Evolutionary conservation across 2,797 vertebrate species (phyloP), one percentile per base, ranked within the genome.

Genomic region (Eulemur albifrons): DNA sequence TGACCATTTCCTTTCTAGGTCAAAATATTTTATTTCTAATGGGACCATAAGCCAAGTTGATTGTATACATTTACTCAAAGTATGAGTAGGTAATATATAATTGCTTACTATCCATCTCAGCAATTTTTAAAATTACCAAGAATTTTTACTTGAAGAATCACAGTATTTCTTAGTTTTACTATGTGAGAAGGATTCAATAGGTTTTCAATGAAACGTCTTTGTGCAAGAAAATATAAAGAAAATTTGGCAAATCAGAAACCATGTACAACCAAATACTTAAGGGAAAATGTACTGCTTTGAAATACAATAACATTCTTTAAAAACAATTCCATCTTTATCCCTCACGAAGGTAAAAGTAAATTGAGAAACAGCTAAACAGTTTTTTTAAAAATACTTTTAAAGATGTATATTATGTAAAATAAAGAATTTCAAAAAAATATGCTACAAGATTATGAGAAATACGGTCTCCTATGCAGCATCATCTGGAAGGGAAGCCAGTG

Each of bases 311-410:
- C 25, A 70, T 79, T 67, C 32, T 95, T 93, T 30, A 50, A 81
- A 95, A 87, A 79, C n/a, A 50, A 73, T 63, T 88, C 59, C 25
- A 65, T 70, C 25, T 88, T 83, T 77, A 27, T 50, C 20, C 35
- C 25, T 84, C 50, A 75, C 21, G 27, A 94, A 77, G 20, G 94
- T 77, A 80, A 73, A 94, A 94, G 12, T 38, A 82, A 70, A 89
- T 7, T 89, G 43, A 57, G 40, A 88, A 90, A 73, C 4, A 73
- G 32, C 20, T 54, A 82, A 86, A 73, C 1, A 67, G 35, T 50
- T 18, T 69, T 79, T 27, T 27, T 0, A 23, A 57, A 72, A 63
- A 81, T 13, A 13, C 57, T 89, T 93, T 69, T 67, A 77, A 88
- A 93, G 20, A 1, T 12, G 54, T 59, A 50, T 11, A 43, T 84